Base-by-base conservation (phyloP, 2,888 invertebrate genomes). In the Octonoba sinensis region DNA sequence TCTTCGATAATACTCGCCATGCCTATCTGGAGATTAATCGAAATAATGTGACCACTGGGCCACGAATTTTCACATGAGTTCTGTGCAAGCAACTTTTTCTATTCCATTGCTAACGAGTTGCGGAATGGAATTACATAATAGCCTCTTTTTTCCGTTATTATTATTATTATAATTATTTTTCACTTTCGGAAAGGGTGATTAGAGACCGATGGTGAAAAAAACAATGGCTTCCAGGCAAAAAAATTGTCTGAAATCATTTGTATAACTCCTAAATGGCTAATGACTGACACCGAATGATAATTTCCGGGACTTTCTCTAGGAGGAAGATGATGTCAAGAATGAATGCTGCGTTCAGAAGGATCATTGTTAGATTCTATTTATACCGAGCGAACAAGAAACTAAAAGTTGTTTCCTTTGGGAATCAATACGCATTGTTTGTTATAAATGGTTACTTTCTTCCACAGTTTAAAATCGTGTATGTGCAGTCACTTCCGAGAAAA, bases 31-130 rank as follows among this genome's bases (percentile, higher is more conserved):
- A 77, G 64, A 77, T 27, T 11, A 54, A 70, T 69, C 69, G 44
- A 64, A 77, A 77, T 77, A 77, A 70, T 77, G 76, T 70, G 62
- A 77, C 70, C 69, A 77, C 54, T 70, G 64, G 76, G 70, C 18
- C 70, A 77, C 56, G 47, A 24, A 64, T 70, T 77, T 64, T 70
- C 76, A 70, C 73, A 69, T 65, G 18, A 27, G 46, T 62, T 64
- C 54, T 76, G 76, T 70, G 69, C 59, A 22, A 20, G 20, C 65
- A 6, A n/a, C 76, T 77, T 70, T 77, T 64, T 70, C 77, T 78
- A 79, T 60, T 27, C 27, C 20, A 49, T 18, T 12, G 11, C 62
- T 44, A 44, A 46, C 49, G 65, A 59, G 56, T 65, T 27, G 49
- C 57, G 18, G 47, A 72, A 51, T 11, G 57, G 24, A 36, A 81